These are phyloP conservation scores for Geopemphigus sp. DNA, from an alignment of 1,140 invertebrate species.

Conservation along the genomic window DNA sequence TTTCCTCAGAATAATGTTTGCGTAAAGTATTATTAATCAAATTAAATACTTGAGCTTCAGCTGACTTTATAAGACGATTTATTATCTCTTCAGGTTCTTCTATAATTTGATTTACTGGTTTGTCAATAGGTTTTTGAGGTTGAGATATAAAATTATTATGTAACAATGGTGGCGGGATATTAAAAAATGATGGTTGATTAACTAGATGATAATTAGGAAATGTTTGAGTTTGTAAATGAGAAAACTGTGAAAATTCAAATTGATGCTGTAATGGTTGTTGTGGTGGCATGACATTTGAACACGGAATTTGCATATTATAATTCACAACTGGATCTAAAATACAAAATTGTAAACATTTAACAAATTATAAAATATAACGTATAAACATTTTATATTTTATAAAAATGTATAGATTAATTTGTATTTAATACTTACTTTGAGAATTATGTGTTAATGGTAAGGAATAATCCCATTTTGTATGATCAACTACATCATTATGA, in stretches of 20 bases:
- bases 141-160: neutral
- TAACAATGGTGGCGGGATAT: neutral
- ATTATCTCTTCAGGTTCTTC: neutral
- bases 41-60: conserved; percentile 6
- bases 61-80: neutral
- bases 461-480: neutral
- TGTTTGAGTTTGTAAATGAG: neutral
- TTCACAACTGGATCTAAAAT: conserved; percentile 21
- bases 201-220: neutral
- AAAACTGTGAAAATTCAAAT: neutral
- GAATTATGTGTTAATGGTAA: neutral
- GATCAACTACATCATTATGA: neutral
- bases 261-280: neutral
- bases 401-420: too few relatives aligned
- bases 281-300: neutral
- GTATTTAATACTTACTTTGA: conserved; percentile 1
- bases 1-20: conserved; percentile 1
- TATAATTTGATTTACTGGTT: neutral
- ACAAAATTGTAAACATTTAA: neutral
- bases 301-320: neutral
- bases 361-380: too few relatives aligned
- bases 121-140: neutral
- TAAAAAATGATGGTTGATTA: neutral
- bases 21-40: conserved; percentile 19
- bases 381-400: too few relatives aligned